Base-by-base conservation (phyloP, 2,113 vertebrate genomes). In the Xenus cinereus region DNA sequence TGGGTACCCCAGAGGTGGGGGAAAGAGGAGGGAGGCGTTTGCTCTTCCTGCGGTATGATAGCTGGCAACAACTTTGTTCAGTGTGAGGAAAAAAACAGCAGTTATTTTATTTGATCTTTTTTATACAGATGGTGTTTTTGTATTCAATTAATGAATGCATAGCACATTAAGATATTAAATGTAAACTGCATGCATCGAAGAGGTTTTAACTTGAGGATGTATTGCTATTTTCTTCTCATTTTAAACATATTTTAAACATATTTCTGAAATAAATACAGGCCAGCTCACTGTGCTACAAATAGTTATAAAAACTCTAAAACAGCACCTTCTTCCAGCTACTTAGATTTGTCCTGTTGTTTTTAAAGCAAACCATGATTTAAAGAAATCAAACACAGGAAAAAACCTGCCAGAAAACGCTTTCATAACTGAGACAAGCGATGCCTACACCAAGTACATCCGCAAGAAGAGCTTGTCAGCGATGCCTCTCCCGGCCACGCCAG, bases 41-140 rank as follows among this genome's bases (percentile, higher is more conserved):
- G 67, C 56, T 64, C 81, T 32, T 88, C 35, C 54, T 59, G 39
- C 45, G 80, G 10, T 43, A 9, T 13, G n/a, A 11, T 66, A 73
- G 86, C 43, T 57, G 91, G 48, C 57, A 95, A 56, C 12, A 59
- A 51, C 14, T 96, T 88, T n/a, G 54, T 92, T 95, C 82, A 77
- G 33, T 62, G 23, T 21, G 68, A 77, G 39, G 17, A 26, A 78
- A 86, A n/a, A 84, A 35, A 9, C 4, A 67, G 53, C 43, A 64
- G 64, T 66, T 95, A 94, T 93, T 94, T 95, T 76, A 93, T 79
- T 81, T 81, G 46, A 72, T 72, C 56, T 33, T 89, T 80, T 24
- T 67, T 71, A 66, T 53, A 93, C 75, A 95, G 68, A 90, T 95
- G 78, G 87, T 93, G 89, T 88, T 83, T 93, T 51, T 89, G 66